Conservation (phyloP, 2,113 vertebrate species). For the Pachyramphus minor region DNA sequence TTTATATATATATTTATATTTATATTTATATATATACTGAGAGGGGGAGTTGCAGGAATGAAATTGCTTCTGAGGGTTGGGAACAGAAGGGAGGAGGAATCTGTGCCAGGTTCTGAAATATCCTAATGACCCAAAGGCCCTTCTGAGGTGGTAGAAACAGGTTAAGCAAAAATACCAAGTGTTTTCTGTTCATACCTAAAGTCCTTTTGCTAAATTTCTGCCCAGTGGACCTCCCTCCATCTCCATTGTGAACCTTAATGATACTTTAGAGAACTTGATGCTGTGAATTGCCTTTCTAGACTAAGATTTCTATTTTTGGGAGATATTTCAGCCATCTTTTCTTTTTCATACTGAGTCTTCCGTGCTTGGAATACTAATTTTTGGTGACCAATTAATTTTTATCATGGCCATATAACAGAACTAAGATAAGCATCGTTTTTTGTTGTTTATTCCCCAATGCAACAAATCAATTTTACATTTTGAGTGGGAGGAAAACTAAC, state of each 20-base stretch:
- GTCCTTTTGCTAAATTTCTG: background rate
- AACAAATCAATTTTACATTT: slow-evolving; percentile 31
- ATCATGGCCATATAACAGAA: background rate
- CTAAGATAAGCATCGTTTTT: background rate
- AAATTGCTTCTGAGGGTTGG: background rate
- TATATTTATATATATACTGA: background rate
- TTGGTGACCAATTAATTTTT: slow-evolving; percentile 12
- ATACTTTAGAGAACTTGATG: background rate
- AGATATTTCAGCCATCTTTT: background rate
- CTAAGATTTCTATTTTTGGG: background rate
- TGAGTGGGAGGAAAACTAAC: background rate
- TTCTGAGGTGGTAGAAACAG: background rate
- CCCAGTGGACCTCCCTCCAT: background rate
- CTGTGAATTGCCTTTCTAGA: background rate
- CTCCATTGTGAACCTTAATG: background rate
- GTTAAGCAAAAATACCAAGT: background rate
- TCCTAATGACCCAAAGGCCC: background rate
- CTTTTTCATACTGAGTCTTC: background rate
- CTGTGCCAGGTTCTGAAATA: background rate
- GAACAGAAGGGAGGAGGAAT: background rate
- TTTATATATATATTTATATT: background rate
- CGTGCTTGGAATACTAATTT: background rate
- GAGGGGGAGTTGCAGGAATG: background rate
- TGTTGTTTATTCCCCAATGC: background rate
- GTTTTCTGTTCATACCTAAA: background rate